These are phyloP conservation scores for Aelia acuminata DNA, from an alignment of 2,888 invertebrate genomes.

Conservation along the genomic window DNA sequence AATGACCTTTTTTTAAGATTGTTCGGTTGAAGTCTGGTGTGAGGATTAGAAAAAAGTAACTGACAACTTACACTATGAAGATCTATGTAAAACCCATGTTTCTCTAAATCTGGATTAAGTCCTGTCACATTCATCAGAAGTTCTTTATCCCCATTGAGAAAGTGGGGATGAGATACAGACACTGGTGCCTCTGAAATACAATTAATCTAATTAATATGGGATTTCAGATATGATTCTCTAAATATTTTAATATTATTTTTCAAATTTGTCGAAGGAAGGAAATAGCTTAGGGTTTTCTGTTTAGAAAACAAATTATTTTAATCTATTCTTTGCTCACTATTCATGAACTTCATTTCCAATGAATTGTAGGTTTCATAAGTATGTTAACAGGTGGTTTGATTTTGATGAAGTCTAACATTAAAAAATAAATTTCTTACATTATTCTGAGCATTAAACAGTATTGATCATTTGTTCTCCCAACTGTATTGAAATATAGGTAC, in stretches of 20 bases:
- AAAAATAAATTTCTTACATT: no score
- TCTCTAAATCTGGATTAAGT: constrained; percentile 73
- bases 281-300: not conserved
- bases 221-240: not conserved
- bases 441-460: no score
- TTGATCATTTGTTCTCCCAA: no score
- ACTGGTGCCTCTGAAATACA: constrained; percentile 75
- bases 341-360: not conserved
- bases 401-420: no score
- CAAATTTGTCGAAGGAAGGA: not conserved
- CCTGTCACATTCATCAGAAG: constrained; percentile 76
- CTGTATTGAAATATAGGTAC: no score
- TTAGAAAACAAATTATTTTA: not conserved
- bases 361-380: not conserved
- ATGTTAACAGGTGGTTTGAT: no score
- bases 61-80: constrained; percentile 75
- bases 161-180: constrained; percentile 82
- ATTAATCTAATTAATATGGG: not conserved
- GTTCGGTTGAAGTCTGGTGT: no score
- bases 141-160: constrained; percentile 77
- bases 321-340: not conserved
- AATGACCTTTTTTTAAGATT: no score
- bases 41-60: no score
- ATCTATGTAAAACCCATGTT: constrained; percentile 80
- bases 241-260: not conserved